phyloP scores from a whole-genome alignment of 2,888 invertebrate species.

The Amblyjoppa proteus region DNA sequence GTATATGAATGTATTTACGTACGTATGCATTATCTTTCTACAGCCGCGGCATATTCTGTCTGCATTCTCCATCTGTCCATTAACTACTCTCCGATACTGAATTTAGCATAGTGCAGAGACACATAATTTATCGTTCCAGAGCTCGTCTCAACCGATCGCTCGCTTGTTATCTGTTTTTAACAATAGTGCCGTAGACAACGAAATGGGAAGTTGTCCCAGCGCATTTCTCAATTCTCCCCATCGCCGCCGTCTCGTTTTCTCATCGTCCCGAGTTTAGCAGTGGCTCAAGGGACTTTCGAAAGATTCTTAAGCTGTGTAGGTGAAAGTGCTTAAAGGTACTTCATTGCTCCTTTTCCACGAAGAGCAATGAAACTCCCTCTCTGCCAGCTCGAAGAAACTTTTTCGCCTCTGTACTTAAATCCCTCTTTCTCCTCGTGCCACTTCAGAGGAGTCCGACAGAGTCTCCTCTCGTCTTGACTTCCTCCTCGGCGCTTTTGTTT shows the following conservation, averaged over 20 bases:
- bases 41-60: too few relatives aligned
- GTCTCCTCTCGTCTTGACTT: slow-evolving; percentile 15
- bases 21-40: too few relatives aligned
- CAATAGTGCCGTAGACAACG: not conserved
- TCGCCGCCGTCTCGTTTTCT: not conserved
- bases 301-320: slow-evolving; percentile 15
- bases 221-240: not conserved
- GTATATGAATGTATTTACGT: too few relatives aligned
- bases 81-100: too few relatives aligned
- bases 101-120: too few relatives aligned
- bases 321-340: slow-evolving; percentile 12
- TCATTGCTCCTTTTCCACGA: slow-evolving; percentile 24
- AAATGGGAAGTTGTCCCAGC: not conserved
- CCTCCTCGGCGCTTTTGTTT: slow-evolving; percentile 8
- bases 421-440: slow-evolving; percentile 12
- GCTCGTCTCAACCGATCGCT: not conserved
- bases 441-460: slow-evolving; percentile 41
- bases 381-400: slow-evolving; percentile 32
- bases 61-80: too few relatives aligned
- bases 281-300: slow-evolving; percentile 18
- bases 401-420: slow-evolving; percentile 49
- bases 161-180: not conserved
- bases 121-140: not conserved
- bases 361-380: slow-evolving; percentile 16
- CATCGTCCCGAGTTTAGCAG: not conserved